Evolutionary conservation across 2,888 invertebrate genomes (phyloP), one percentile per base, ranked within the genome.

Genomic region (Cabera pusaria): DNA sequence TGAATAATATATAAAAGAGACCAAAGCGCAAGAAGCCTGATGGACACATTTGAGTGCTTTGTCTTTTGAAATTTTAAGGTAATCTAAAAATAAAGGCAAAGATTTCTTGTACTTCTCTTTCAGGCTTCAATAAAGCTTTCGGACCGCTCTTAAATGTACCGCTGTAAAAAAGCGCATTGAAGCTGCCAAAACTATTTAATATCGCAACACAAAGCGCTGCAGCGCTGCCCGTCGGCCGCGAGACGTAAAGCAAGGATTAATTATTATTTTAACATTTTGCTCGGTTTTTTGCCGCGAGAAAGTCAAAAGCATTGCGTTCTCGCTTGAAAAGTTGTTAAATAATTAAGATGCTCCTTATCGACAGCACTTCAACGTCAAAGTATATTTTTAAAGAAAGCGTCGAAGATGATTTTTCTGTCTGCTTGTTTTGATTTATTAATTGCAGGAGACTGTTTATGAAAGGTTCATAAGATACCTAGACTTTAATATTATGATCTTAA

Each of bases 221-320:
- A 31, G 78, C 80, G 66, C 62, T 69, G 74, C 62, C 55, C 66
- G 61, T 49, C 64, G 78, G 83, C 67, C 65, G 75, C 72, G 65
- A 53, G 55, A 55, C 56, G 49, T 64, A 64, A 69, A 68, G 59
- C 69, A 67, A 78, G 85, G 87, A 88, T 88, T 88, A 88, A 87
- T 88, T 87, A 88, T 88, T 86, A 88, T 87, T 88, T 87, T 86
- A 87, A 80, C 79, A 72, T 87, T 81, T 80, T 72, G 61, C 67
- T 73, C 64, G 70, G 70, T 85, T 87, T 88, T 87, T 88, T 86
- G 74, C 76, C 60, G 60, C 64, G 67, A 75, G 71, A 82, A 77
- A 86, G 85, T 85, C 84, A 85, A 86, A 86, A 84, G 84, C 85
- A 79, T 79, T 76, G 81, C 84, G 75, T 75, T 68, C 59, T 73